Evolutionary conservation across 2,797 vertebrate genomes (phyloP), one percentile per base, ranked within the genome.

Genomic region (Bufotes viridis): DNA sequence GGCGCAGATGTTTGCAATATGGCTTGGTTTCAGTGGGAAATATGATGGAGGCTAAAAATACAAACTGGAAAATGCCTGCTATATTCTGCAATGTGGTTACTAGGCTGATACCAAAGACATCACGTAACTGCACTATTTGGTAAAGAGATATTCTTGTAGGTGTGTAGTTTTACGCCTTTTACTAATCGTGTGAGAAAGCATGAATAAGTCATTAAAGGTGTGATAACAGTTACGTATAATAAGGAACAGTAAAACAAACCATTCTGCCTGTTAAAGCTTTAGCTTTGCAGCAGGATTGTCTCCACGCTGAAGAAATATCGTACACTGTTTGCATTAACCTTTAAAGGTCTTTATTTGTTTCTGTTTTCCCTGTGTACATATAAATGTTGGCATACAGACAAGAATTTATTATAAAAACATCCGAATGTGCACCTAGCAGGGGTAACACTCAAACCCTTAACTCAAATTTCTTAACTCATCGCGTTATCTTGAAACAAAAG

Each of bases 131-230:
- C 60, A 65, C 24, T 26, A 67, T n/a, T n/a, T 24, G 51, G n/a
- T 29, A 75, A 11, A 20, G 14, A 80, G 63, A 86, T 86, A 79
- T 86, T 69, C 53, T 29, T 58, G 63, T 69, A 78, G 24, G 84
- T 78, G 75, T 70, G 49, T 26, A 69, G 34, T 80, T 79, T 86
- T 79, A 58, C 76, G 57, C 76, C 61, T 86, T 80, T 80, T 29
- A 20, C 42, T 70, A 79, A 69, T 24, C 24, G 53, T 57, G 76
- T 86, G 85, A 70, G 34, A 80, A 80, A 65, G n/a, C 60, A 69
- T 79, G 26, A 60, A 24, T 85, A 55, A 79, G 63, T 70, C 57
- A 69, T 86, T 79, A 34, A 20, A 12, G 29, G 63, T 69, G 85
- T 80, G 76, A 79, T 86, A 42, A 57, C 85, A 86, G 9, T 70